A percentile compares a stretch with the other conserved stretches of the same genome.
Conservation (phyloP, 2,797 vertebrate genomes). For the Malacoctenus gilli region DNA sequence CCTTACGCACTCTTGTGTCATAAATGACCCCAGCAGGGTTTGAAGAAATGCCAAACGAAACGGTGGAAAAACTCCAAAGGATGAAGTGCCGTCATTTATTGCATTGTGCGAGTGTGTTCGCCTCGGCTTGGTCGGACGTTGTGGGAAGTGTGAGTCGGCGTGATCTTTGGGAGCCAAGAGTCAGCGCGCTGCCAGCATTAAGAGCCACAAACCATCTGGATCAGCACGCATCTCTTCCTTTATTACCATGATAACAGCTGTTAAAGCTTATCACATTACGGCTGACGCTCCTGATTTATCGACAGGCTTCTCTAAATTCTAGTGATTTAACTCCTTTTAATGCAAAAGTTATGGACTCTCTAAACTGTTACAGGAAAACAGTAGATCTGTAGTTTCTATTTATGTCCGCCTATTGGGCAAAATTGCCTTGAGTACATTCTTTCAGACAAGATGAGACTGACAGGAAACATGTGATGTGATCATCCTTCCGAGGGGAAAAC, state of each 20-base stretch:
- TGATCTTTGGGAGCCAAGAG: conserved; percentile 1
- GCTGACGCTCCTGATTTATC: too few species aligned
- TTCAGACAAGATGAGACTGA: too few species aligned
- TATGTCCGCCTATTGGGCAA: too few species aligned
- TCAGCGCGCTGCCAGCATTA: conserved; percentile 9
- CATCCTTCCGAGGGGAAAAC: too few species aligned
- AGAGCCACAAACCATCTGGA: neutral
- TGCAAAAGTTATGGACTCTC: too few species aligned
- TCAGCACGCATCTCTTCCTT: neutral
- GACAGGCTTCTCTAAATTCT: too few species aligned
- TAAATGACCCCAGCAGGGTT: conserved; percentile 21
- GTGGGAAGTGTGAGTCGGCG: neutral
- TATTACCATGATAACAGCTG: conserved; percentile 7
- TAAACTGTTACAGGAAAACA: too few species aligned
- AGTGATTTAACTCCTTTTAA: too few species aligned
- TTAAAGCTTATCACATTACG: conserved; percentile 7
- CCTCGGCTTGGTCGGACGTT: neutral
- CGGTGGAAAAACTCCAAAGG: conserved; percentile 8
- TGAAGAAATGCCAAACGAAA: conserved; percentile 5
- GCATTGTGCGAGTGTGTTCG: neutral
- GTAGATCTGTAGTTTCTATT: too few species aligned
- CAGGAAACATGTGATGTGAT: too few species aligned
- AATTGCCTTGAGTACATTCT: too few species aligned
- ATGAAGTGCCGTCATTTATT: conserved; percentile 10
- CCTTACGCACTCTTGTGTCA: conserved; percentile 15